Evolutionary conservation across 2,113 vertebrate genomes (phyloP).

Genomic region (Myodes glareolus): DNA sequence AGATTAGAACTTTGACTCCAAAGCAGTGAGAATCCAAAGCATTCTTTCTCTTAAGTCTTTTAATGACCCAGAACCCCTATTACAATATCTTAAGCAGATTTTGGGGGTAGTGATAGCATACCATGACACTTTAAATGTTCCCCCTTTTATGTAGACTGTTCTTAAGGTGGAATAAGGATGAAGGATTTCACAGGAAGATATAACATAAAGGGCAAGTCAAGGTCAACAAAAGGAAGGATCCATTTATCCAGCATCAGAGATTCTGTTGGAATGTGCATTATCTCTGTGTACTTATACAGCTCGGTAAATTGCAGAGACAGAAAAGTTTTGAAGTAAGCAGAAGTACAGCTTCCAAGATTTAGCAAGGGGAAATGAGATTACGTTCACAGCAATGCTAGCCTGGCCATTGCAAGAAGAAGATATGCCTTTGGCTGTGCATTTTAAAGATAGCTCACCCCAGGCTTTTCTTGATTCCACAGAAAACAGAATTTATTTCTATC

Average conservation of each 20-base stretch:
- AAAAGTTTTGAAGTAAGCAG: background rate
- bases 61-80: background rate
- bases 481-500: background rate
- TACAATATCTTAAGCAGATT: background rate
- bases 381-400: background rate
- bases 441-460: background rate
- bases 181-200: background rate
- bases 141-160: background rate
- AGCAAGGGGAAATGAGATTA: conserved; percentile 33
- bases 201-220: background rate
- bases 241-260: background rate
- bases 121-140: background rate
- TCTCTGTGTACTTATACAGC: background rate
- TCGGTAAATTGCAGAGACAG: background rate
- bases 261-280: background rate
- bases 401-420: background rate
- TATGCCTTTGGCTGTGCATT: background rate
- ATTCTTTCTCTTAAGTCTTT: conserved; percentile 16
- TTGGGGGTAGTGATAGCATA: background rate
- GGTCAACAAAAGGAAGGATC: background rate
- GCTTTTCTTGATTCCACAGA: background rate
- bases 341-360: background rate
- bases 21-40: background rate
- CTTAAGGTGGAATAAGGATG: background rate
- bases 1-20: background rate